Evolutionary conservation across 2,797 vertebrate genomes (phyloP), one percentile per base, ranked within the genome.

Genomic region (Poeciliopsis presidionis): DNA sequence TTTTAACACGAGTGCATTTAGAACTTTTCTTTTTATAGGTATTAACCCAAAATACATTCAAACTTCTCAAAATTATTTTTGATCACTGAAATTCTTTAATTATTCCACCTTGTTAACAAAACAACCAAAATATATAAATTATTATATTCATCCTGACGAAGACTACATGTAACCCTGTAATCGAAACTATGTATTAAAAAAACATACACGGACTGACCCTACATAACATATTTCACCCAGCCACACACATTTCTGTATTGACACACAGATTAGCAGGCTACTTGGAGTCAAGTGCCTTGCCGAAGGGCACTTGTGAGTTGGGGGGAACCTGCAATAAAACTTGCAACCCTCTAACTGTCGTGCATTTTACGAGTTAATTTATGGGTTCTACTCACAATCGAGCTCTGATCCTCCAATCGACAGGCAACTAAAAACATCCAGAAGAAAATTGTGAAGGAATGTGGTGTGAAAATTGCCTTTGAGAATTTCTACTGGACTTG

Each of bases 401-500:
- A 16, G 25, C 28, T 16, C 43, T n/a, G n/a, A n/a, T n/a, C n/a
- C n/a, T n/a, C n/a, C n/a, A n/a, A n/a, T n/a, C n/a, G n/a, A n/a
- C n/a, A n/a, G 63, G 18, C 70, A 47, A 25, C 43, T 63, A 30
- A 59, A 28, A 59, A 63, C 6, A 20, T 67, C 25, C 28, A 13
- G 36, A 67, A 13, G 25, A 69, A 67, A 74, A 33, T 25, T 57
- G 36, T 74, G 16, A 51, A 28, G 22, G n/a, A 20, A 33, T 55
- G 61, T 16, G 20, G 72, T 55, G 12, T 74, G 47, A 65, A 74
- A 79, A 67, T 74, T 63, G 33, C 71, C 49, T 73, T 25, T 45
- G 36, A 33, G 36, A 74, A 67, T 49, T 65, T 63, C n/a, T 67
- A 25, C 28, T 30, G 41, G 5, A n/a, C 28, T 41, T 53, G 45